Evolutionary conservation across 2,113 vertebrate genomes (phyloP).

Genomic region (Pollachius pollachius): DNA sequence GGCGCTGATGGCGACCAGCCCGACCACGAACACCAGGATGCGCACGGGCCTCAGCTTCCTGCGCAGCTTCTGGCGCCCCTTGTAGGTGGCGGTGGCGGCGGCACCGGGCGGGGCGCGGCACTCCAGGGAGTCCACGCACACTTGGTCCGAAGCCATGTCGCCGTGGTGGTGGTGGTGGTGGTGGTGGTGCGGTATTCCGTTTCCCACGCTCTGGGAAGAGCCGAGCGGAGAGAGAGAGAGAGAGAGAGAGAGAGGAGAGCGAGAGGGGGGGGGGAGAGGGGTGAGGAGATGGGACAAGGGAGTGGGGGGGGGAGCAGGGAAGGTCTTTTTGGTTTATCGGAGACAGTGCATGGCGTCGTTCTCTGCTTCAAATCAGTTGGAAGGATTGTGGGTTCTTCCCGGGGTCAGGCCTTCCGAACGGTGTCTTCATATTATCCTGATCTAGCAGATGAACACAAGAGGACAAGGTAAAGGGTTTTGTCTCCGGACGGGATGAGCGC

Average conservation of each 20-base stretch:
- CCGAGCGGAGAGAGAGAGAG: slow-evolving; percentile 17
- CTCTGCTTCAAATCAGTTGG: slow-evolving; percentile 55
- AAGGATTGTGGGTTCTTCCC: slow-evolving; percentile 53
- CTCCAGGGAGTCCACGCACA: slow-evolving; percentile 43
- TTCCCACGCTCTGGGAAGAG: slow-evolving; percentile 38
- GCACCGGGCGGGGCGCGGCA: slow-evolving; percentile 36
- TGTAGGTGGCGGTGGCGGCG: slow-evolving; percentile 43
- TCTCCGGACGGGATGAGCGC: background rate
- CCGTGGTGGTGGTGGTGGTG: background rate
- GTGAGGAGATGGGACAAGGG: background rate
- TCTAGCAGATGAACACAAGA: slow-evolving; percentile 21
- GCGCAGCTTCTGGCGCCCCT: slow-evolving; percentile 67
- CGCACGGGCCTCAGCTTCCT: slow-evolving; percentile 87
- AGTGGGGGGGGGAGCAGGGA: slow-evolving; percentile 10
- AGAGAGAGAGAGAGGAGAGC: slow-evolving; percentile 28
- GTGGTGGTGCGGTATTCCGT: slow-evolving; percentile 17
- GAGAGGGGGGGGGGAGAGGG: slow-evolving; percentile 3
- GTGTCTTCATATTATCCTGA: slow-evolving; percentile 76
- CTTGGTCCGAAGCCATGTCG: slow-evolving; percentile 59
- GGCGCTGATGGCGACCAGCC: slow-evolving; percentile 85
- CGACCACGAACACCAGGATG: slow-evolving; percentile 82
- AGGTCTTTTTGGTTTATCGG: slow-evolving; percentile 38
- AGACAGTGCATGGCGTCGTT: slow-evolving; percentile 44
- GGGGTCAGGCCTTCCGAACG: slow-evolving; percentile 64
- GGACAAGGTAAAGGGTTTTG: background rate